phyloP scores from a whole-genome alignment of 1,140 invertebrate species.

The roundworm (Caenorhabditis elegans) region WBcel235 BX284606.5:7724001-7724500 shows the following conservation, averaged over 20 bases:
- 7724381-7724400: not conserved
- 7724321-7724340: conserved; percentile 41
- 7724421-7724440: not conserved
- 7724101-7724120: conserved; percentile 22
- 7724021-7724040: conserved; percentile 23
- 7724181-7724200: not conserved
- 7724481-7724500: conserved; percentile 8
- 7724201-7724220: not conserved
- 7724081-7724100: not conserved
- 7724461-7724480: conserved; percentile 16
- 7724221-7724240: conserved; percentile 13
- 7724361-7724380: not conserved
- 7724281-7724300: conserved; percentile 50
- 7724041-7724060: conserved; percentile 26
- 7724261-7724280: conserved; percentile 40
- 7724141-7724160: not conserved
- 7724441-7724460: conserved; percentile 1
- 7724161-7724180: not conserved
- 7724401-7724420: not conserved
- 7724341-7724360: conserved; percentile 45
- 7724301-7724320: conserved; percentile 49
- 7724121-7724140: not conserved
- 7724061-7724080: conserved; percentile 24
- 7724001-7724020: conserved; percentile 17
- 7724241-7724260: conserved; percentile 27